A percentile compares a stretch with the other conserved stretches of the same genome.
Conservation (phyloP, 2,888 invertebrate genomes). For the Abrostola triplasia region DNA sequence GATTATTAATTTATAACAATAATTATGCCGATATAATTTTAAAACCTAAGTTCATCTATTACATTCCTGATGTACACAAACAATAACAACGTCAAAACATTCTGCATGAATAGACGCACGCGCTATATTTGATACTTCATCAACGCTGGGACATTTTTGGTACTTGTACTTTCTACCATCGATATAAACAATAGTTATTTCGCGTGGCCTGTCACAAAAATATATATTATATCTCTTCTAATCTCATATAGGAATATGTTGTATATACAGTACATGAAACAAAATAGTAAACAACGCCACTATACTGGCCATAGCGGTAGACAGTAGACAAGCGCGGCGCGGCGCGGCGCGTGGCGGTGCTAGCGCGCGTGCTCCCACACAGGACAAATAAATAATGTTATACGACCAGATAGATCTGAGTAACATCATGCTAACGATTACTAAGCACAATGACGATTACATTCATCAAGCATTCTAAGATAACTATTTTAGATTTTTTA, state of each 20-base stretch:
- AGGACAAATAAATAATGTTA: slow-evolving; percentile 66
- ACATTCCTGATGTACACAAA: slow-evolving; percentile 73
- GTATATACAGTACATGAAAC: slow-evolving; percentile 65
- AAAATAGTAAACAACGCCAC: slow-evolving; percentile 50
- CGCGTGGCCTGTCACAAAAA: slow-evolving; percentile 70
- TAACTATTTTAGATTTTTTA: slow-evolving; percentile 77
- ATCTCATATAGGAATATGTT: slow-evolving; percentile 72
- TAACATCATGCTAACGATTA: slow-evolving; percentile 85
- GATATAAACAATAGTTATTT: slow-evolving; percentile 52
- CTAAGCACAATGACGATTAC: slow-evolving; percentile 88
- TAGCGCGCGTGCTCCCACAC: slow-evolving; percentile 51
- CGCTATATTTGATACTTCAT: slow-evolving; percentile 46
- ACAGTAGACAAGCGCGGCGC: slow-evolving; percentile 23
- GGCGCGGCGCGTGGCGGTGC: slow-evolving; percentile 35
- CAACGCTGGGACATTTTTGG: slow-evolving; percentile 48
- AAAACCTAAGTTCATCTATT: slow-evolving; percentile 73
- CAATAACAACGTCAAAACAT: slow-evolving; percentile 74
- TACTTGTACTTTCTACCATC: slow-evolving; percentile 52
- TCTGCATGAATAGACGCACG: slow-evolving; percentile 62
- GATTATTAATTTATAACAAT: slow-evolving; percentile 85
- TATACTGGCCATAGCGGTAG: slow-evolving; percentile 48
- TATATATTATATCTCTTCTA: slow-evolving; percentile 66
- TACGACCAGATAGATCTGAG: slow-evolving; percentile 76
- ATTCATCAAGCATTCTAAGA: slow-evolving; percentile 86
- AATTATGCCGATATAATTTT: slow-evolving; percentile 83